A percentile compares a stretch with the other conserved stretches of the same genome.
Evolutionary conservation across 2,888 invertebrate genomes (phyloP).

Genomic region (Nysson spinosus): DNA sequence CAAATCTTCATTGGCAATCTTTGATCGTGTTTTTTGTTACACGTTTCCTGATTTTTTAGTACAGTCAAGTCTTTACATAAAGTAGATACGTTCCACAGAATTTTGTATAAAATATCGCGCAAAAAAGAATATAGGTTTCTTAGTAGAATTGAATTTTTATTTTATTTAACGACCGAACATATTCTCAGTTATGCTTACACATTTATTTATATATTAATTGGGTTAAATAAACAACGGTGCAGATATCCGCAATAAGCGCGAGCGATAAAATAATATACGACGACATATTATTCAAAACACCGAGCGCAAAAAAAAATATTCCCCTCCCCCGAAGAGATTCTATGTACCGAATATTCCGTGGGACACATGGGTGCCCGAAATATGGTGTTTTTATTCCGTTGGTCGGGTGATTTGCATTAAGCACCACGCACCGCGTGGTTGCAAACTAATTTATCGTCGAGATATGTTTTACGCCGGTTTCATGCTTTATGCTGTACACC

Average conservation of each 20-base stretch:
- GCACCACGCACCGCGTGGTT: constrained; percentile 39
- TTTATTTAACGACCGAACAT: no score
- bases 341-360: background rate
- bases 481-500: constrained; percentile 43
- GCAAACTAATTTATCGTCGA: constrained; percentile 59
- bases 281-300: background rate
- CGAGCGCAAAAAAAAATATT: background rate
- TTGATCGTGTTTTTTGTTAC: background rate
- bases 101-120: background rate
- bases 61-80: background rate
- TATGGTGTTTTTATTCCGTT: constrained; percentile 23
- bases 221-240: background rate
- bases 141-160: no score
- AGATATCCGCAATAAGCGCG: background rate
- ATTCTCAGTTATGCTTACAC: background rate
- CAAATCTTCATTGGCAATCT: no score
- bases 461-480: constrained; percentile 57
- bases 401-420: constrained; percentile 62
- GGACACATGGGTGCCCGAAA: background rate
- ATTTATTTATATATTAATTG: background rate
- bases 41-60: background rate
- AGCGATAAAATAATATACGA: background rate
- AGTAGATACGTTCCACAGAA: background rate
- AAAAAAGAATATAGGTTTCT: no score
- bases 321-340: constrained; percentile 6